Evolutionary conservation across 2,113 vertebrate genomes (phyloP), one percentile per base, ranked within the genome.

Genomic region (Morone chrysops): DNA sequence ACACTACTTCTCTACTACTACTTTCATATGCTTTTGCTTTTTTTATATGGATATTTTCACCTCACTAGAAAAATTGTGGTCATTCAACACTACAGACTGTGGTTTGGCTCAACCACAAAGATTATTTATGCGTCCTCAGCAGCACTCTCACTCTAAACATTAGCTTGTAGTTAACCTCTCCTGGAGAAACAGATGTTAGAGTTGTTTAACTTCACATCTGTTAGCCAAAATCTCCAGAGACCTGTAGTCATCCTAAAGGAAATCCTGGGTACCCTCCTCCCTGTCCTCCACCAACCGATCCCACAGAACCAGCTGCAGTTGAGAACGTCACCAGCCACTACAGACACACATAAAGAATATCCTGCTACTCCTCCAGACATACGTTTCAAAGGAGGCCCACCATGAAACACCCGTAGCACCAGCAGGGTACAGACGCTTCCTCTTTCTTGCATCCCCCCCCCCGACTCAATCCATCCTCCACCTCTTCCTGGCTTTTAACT

Each of bases 401-500:
- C 75, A 59, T 85, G 86, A 90, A 87, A 90, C 63, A 70, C 31
- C 61, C 61, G 51, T 5, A 53, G 79, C 83, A 79, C 61, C 74
- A 81, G 77, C 76, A 75, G 69, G 31, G 43, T 5, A 41, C 83
- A 81, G 80, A 72, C 53, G 13, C 80, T 80, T 87, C 85, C 82
- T 84, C 70, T 17, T 31, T 40, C 48, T 57, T n/a, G 56, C 38
- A 25, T 4, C 0, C 6, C 13, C 60, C 11, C 43, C 1, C 0
- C 40, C 7, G 60, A 47, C 51, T 53, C 41, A 41, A 51, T 5
- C 50, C 20, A 43, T 40, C n/a, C 50, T 60, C 43, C 61, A 54
- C 66, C 54, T 59, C 74, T 88, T 86, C 83, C 87, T 87, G 66
- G 43, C 78, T 81, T 87, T 84, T 65, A 89, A 84, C 53, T 79